These are phyloP conservation scores for Chelonus insularis DNA, from an alignment of 1,140 invertebrate genomes.

Conservation along the genomic window DNA sequence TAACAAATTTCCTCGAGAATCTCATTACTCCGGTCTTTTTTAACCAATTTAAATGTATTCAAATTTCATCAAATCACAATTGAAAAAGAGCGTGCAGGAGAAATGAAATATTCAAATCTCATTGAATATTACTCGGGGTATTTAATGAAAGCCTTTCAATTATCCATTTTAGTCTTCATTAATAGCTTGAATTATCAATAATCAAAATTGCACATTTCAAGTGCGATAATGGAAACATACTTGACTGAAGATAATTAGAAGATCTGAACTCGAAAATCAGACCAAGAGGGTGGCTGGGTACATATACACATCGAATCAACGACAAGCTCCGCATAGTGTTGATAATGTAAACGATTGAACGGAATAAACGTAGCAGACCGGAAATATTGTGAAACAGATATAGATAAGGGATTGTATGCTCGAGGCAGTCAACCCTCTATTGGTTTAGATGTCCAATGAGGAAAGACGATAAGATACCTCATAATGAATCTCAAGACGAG, in stretches of 20 bases:
- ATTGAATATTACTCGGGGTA: neutral
- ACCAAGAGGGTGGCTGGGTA: neutral
- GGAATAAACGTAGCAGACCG: slow-evolving; percentile 36
- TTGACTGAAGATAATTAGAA: slow-evolving; percentile 19
- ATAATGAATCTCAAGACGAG: slow-evolving; percentile 13
- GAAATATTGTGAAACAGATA: slow-evolving; percentile 40
- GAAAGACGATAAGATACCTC: neutral
- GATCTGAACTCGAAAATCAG: neutral
- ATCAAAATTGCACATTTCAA: slow-evolving; percentile 11
- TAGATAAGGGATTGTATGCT: slow-evolving; percentile 27
- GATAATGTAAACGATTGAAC: slow-evolving; percentile 31
- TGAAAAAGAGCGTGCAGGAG: no score
- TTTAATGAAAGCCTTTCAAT: neutral
- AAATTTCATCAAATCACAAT: neutral
- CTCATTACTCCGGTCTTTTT: neutral
- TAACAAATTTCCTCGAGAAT: neutral
- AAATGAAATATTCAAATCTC: neutral
- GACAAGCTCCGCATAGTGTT: slow-evolving; percentile 3
- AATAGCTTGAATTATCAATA: slow-evolving; percentile 15
- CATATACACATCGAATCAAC: neutral
- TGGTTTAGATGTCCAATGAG: neutral
- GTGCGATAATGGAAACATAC: slow-evolving; percentile 21
- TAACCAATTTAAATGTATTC: neutral
- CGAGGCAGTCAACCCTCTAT: neutral
- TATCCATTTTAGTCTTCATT: slow-evolving; percentile 1